phyloP scores from a whole-genome alignment of 2,113 vertebrate genomes.

The mouse (Mus musculus) region DNA sequence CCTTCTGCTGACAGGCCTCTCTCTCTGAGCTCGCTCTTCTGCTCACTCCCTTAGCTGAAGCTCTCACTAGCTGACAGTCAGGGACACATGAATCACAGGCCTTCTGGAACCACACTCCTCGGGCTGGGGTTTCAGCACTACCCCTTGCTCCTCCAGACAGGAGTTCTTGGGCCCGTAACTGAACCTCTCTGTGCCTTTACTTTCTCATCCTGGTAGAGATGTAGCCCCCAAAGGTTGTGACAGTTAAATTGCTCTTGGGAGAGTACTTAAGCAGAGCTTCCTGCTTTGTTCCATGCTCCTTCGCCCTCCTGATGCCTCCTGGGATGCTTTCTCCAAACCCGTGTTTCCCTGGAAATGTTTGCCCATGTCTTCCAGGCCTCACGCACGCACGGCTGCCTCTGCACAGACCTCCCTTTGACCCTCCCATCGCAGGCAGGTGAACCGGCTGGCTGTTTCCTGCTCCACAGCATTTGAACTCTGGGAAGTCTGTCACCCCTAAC shows the following conservation, averaged over 20 bases:
- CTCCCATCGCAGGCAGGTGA: neutral
- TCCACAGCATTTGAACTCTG: neutral
- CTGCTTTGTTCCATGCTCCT: neutral
- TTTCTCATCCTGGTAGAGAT: neutral
- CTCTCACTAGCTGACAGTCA: neutral
- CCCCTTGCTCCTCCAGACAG: neutral
- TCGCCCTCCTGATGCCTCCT: neutral
- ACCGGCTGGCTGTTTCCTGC: neutral
- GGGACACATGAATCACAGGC: neutral
- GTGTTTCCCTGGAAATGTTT: neutral
- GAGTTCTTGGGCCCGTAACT: neutral
- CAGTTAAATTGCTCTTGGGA: neutral
- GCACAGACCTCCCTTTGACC: neutral
- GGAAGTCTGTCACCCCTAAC: neutral
- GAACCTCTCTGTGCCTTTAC: neutral
- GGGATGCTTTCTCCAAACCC: neutral
- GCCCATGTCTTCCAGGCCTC: neutral
- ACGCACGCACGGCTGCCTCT: neutral
- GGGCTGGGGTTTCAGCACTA: neutral
- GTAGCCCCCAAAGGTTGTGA: neutral
- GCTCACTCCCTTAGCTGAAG: neutral
- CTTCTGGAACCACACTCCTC: neutral
- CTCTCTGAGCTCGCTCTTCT: neutral
- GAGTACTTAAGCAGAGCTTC: neutral
- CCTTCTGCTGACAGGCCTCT: neutral